A percentile compares a stretch with the other conserved stretches of the same genome.
Conservation (phyloP, 1,140 invertebrate genomes). For the Calosoma granatense region DNA sequence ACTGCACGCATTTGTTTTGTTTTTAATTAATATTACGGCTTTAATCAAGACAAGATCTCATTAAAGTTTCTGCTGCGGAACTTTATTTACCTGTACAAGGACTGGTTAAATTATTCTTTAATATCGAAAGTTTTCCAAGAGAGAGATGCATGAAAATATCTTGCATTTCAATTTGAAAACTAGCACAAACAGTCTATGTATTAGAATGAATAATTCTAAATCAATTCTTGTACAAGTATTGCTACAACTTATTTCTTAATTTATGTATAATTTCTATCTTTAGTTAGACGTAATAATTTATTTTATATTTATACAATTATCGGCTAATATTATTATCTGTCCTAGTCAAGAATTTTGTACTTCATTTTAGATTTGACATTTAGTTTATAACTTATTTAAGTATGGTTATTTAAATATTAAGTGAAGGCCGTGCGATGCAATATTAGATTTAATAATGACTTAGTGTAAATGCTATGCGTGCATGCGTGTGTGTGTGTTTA, state of each 20-base stretch:
- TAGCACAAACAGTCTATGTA: no score
- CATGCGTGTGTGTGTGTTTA: not conserved
- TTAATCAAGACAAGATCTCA: constrained; percentile 12
- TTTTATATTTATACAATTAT: no score
- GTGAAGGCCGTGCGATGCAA: not conserved
- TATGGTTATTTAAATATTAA: not conserved
- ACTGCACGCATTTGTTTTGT: not conserved
- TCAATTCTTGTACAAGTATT: no score
- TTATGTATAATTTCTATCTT: constrained; percentile 15
- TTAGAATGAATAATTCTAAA: no score
- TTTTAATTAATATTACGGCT: constrained; percentile 13
- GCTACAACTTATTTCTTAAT: not conserved
- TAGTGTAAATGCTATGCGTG: no score
- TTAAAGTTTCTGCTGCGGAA: constrained; percentile 10
- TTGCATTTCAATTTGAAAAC: no score
- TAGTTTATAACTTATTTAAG: not conserved
- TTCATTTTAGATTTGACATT: not conserved
- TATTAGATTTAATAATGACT: constrained; percentile 1
- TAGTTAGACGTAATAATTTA: no score
- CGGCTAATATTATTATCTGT: not conserved
- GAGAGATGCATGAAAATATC: no score
- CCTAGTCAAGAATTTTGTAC: not conserved
- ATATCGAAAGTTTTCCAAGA: no score
- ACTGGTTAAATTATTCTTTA: no score
- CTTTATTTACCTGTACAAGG: no score